phyloP scores from a whole-genome alignment of 2,888 invertebrate species.

The Brachyptera risi region DNA sequence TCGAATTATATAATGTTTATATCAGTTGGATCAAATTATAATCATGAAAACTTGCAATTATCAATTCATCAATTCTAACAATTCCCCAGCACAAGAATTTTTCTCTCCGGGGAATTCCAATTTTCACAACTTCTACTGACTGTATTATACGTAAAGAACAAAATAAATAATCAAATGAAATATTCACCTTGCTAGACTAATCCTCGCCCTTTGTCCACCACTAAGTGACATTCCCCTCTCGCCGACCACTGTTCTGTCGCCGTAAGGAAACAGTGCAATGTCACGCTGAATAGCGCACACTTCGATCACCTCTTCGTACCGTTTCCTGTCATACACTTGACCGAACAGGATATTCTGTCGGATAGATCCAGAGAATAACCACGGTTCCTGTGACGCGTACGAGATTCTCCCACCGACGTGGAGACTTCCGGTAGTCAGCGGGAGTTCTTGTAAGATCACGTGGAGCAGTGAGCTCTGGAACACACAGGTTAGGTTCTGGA shows the following conservation, averaged over 20 bases:
- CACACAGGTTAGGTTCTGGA: too few species aligned
- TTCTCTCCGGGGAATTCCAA: not conserved
- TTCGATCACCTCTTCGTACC: conserved; percentile 51
- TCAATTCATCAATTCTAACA: too few species aligned
- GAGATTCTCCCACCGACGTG: conserved; percentile 57
- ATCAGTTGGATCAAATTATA: too few species aligned
- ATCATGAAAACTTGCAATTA: too few species aligned
- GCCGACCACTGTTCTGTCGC: conserved; percentile 71
- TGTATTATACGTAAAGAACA: not conserved
- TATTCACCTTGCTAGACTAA: conserved; percentile 61
- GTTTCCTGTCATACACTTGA: conserved; percentile 52
- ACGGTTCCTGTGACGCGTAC: conserved; percentile 69
- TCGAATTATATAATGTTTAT: too few species aligned
- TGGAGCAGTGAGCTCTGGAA: conserved; percentile 57
- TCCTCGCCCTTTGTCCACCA: conserved; percentile 75
- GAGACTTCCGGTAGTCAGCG: conserved; percentile 56
- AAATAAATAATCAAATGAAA: not conserved
- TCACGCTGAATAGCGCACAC: conserved; percentile 64
- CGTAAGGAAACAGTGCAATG: conserved; percentile 55
- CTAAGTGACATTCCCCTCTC: conserved; percentile 72
- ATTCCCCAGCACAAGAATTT: too few species aligned
- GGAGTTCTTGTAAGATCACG: conserved; percentile 71
- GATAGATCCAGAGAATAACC: conserved; percentile 68
- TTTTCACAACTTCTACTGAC: not conserved
- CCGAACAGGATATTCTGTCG: conserved; percentile 79